phyloP scores from a whole-genome alignment of 64 coral and sea anemone genomes.

The Porites australiensis region DNA sequence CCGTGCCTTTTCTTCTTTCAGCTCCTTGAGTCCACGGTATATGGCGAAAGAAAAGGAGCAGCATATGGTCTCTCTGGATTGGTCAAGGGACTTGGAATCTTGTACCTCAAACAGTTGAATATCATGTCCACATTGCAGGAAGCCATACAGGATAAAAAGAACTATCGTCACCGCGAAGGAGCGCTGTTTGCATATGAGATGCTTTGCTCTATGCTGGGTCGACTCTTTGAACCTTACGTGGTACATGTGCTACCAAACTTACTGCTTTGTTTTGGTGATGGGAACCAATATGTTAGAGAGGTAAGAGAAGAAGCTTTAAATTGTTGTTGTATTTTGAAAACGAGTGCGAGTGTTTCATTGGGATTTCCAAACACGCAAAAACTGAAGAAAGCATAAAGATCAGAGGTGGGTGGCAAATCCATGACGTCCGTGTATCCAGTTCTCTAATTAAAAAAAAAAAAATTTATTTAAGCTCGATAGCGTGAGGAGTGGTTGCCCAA shows the following conservation, averaged over 20 bases:
- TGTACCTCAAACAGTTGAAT: constrained; percentile 95
- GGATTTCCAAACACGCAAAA: too few relatives aligned
- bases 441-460: too few relatives aligned
- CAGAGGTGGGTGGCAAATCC: too few relatives aligned
- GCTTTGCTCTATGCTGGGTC: constrained; percentile 92
- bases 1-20: not conserved
- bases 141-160: constrained; percentile 98
- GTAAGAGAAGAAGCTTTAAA: constrained; percentile 38
- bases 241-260: constrained; percentile 94
- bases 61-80: constrained; percentile 92
- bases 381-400: too few relatives aligned
- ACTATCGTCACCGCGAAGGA: constrained; percentile 95
- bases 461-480: too few relatives aligned
- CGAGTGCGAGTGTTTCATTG: too few relatives aligned
- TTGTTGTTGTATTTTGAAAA: too few relatives aligned
- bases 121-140: constrained; percentile 99
- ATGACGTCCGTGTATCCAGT: too few relatives aligned
- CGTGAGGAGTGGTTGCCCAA: too few relatives aligned
- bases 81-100: constrained; percentile 94
- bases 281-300: constrained; percentile 92
- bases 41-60: constrained; percentile 95
- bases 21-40: constrained; percentile 87
- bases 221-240: constrained; percentile 96
- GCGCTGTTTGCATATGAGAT: constrained; percentile 98
- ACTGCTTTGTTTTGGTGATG: constrained; percentile 95